Evolutionary conservation across 2,888 invertebrate species (phyloP).

Genomic region (Watsonalla binaria): DNA sequence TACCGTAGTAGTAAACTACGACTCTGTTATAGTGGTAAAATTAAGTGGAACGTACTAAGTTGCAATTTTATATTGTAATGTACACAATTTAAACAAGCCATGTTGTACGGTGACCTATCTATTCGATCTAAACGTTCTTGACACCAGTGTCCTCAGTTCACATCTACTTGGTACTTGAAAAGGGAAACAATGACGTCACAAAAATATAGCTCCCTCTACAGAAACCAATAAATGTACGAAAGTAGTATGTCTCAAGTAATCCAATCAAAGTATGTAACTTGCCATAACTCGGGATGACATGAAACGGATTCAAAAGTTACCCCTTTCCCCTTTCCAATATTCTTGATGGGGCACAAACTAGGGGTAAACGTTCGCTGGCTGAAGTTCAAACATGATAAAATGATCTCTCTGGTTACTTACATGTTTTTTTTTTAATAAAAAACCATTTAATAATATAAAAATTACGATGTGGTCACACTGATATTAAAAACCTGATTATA

Average conservation of each 20-base stretch:
- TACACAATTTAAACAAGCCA: too few species aligned
- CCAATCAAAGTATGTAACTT: constrained; percentile 6
- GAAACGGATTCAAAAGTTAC: constrained; percentile 27
- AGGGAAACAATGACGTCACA: background rate
- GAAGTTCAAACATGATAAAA: background rate
- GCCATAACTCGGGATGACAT: constrained; percentile 21
- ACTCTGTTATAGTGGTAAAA: too few species aligned
- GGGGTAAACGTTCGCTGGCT: background rate
- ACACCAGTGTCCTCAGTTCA: too few species aligned
- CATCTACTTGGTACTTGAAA: too few species aligned
- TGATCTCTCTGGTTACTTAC: background rate
- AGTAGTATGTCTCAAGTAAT: constrained; percentile 2
- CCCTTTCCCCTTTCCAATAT: constrained; percentile 20
- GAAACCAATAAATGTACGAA: background rate
- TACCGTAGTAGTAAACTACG: too few species aligned
- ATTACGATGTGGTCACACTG: background rate
- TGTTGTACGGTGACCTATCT: too few species aligned
- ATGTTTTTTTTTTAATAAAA: background rate
- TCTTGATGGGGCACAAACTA: constrained; percentile 14
- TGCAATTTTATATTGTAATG: too few species aligned
- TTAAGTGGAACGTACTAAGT: too few species aligned
- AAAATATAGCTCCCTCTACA: background rate
- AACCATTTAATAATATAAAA: background rate
- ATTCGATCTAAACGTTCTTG: too few species aligned
- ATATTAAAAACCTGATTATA: background rate